A percentile compares a stretch with the other conserved stretches of the same genome.
These are phyloP conservation scores for Drosophila kepulauana DNA, from an alignment of 1,140 invertebrate genomes.

Conservation along the genomic window DNA sequence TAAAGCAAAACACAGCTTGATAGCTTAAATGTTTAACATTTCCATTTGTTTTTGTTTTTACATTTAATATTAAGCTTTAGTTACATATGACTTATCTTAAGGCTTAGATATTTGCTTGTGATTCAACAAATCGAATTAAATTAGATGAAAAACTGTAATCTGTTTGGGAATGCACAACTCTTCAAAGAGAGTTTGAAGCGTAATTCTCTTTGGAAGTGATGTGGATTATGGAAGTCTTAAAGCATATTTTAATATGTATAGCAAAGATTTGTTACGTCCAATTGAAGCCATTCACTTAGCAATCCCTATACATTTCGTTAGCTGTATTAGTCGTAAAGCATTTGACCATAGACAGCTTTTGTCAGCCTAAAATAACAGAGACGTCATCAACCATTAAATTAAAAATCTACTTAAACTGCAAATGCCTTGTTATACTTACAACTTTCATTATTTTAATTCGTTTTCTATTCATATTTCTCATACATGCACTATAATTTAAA, in stretches of 20 bases:
- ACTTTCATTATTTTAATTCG: neutral
- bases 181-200: neutral
- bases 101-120: slow-evolving; percentile 3
- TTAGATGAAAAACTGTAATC: neutral
- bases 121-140: neutral
- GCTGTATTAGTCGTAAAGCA: slow-evolving; percentile 23
- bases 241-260: neutral
- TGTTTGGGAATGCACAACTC: neutral
- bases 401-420: neutral
- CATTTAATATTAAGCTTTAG: slow-evolving; percentile 47
- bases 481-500: slow-evolving; percentile 39
- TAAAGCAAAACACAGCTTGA: slow-evolving; percentile 64
- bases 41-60: slow-evolving; percentile 44
- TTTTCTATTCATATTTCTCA: neutral
- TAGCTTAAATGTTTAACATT: slow-evolving; percentile 73
- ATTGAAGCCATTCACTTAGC: slow-evolving; percentile 15
- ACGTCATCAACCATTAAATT: neutral
- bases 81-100: slow-evolving; percentile 47
- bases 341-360: slow-evolving; percentile 9
- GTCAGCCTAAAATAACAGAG: neutral
- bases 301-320: slow-evolving; percentile 7
- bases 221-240: slow-evolving; percentile 2
- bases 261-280: neutral
- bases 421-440: no score
- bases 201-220: slow-evolving; percentile 6